These are phyloP conservation scores for Bolinopsis microptera DNA, from an alignment of 37 sponge, comb jelly and placozoan species.

Conservation along the genomic window DNA sequence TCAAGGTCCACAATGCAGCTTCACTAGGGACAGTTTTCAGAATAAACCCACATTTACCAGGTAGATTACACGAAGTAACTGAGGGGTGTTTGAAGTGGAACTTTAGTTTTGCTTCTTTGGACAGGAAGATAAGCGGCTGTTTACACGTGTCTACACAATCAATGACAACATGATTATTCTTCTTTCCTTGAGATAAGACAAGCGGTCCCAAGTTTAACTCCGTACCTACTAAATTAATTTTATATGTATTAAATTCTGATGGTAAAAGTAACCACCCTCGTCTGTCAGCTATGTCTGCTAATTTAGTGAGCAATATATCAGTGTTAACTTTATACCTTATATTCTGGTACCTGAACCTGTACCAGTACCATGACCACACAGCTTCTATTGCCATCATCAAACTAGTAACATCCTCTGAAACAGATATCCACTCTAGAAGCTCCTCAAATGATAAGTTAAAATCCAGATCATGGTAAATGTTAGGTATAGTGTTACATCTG, in stretches of 20 bases:
- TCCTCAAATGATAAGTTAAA: neutral
- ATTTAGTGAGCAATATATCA: neutral
- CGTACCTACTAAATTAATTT: neutral
- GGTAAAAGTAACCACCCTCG: neutral
- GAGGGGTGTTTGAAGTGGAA: neutral
- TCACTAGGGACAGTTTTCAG: neutral
- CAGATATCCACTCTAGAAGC: neutral
- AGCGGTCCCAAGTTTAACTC: neutral
- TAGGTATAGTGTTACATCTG: neutral
- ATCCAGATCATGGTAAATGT: neutral
- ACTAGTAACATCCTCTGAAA: neutral
- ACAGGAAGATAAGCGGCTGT: neutral
- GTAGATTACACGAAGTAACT: neutral
- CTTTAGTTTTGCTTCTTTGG: neutral
- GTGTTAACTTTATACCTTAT: neutral
- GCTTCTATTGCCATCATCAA: neutral
- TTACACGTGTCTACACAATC: neutral
- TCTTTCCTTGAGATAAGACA: neutral
- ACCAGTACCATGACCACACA: neutral
- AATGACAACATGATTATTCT: neutral
- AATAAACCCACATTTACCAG: slow-evolving; percentile 4
- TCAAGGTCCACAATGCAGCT: neutral
- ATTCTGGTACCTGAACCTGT: too few species aligned
- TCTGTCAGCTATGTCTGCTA: neutral
- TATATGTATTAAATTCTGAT: neutral